Evolutionary conservation across 1,140 invertebrate species (phyloP), one percentile per base, ranked within the genome.

Genomic region (Drosophila sproati): DNA sequence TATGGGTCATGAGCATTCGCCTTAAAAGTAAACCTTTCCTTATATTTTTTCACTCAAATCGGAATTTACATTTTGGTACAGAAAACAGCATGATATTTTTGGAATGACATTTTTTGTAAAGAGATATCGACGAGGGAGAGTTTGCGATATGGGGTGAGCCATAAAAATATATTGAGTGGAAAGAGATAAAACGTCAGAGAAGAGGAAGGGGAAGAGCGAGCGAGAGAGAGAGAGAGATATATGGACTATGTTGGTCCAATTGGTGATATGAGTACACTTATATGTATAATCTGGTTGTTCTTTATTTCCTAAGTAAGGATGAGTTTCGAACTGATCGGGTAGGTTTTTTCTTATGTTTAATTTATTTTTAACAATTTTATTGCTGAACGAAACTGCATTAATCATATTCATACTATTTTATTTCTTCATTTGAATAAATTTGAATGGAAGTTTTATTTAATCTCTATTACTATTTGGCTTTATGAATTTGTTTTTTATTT

Each of bases 301-400:
- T 47, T 32, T 2, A 8, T 47, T 34, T 10, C 6, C 5, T 2
- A 8, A 34, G 31, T 28, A 10, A 3, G 10, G 34, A 50, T 51
- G 8, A 10, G 4, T 29, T 45, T 29, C 32, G 8, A 10, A 20
- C 7, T n/a, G 31, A 35, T 32, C 60, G 37, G 60, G 45, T 62
- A 50, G 45, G 43, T 48, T 29, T 35, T 6, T 48, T 12, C 29
- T 7, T 62, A 6, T 45, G 29, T 29, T n/a, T 8, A 20, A 45
- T 59, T 8, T 61, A 61, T 61, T 61, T 61, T 48, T 48, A 48
- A 29, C 4, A 10, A 10, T 48, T 50, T 61, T 48, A 61, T 61
- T 35, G 41, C 43, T 32, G 5, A 34, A 34, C 31, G 10, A 45
- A 47, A 29, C 43, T 35, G 32, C 59, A 35, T 48, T 47, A 43